Evolutionary conservation across 2,888 invertebrate genomes (phyloP).

Genomic region (Drosophila picticornis): DNA sequence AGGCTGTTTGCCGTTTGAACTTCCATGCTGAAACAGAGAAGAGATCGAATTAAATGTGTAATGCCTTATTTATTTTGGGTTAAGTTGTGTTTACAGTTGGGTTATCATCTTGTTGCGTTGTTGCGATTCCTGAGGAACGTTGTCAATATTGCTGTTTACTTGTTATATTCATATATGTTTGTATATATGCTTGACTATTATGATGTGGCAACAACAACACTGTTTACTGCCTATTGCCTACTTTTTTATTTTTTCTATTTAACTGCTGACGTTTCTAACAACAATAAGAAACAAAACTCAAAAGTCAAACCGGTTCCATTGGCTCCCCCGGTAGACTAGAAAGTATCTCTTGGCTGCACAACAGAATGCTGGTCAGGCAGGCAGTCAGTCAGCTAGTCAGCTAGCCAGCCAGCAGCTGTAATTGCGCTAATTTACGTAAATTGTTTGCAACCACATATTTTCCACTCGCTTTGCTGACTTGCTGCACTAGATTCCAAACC

Average conservation of each 20-base stretch:
- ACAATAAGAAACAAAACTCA: conserved; percentile 27
- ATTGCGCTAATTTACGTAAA: conserved; percentile 72
- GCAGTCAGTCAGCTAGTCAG: not conserved
- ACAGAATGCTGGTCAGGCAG: conserved; percentile 32
- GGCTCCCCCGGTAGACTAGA: conserved; percentile 55
- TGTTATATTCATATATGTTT: not conserved
- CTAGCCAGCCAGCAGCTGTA: conserved; percentile 44
- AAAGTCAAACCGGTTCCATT: conserved; percentile 54
- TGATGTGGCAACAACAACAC: conserved; percentile 23
- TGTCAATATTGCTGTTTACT: not conserved
- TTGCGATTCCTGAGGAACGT: not conserved
- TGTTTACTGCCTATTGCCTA: conserved; percentile 11
- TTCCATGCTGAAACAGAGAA: conserved; percentile 78
- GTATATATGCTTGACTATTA: not conserved
- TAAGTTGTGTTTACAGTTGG: not conserved
- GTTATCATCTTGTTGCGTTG: not conserved
- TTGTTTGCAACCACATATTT: conserved; percentile 63
- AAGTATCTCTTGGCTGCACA: conserved; percentile 59
- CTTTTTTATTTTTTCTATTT: conserved; percentile 9
- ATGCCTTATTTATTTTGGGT: not conserved
- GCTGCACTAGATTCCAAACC: conserved; percentile 67
- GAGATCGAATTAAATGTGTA: not conserved
- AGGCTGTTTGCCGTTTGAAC: conserved; percentile 81
- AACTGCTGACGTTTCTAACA: conserved; percentile 28
- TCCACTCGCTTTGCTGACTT: conserved; percentile 44